Percentiles rank a stretch among this genome's conserved stretches.
These are phyloP conservation scores for Calonectris borealis DNA, from an alignment of 2,113 vertebrate genomes.

Conservation along the genomic window DNA sequence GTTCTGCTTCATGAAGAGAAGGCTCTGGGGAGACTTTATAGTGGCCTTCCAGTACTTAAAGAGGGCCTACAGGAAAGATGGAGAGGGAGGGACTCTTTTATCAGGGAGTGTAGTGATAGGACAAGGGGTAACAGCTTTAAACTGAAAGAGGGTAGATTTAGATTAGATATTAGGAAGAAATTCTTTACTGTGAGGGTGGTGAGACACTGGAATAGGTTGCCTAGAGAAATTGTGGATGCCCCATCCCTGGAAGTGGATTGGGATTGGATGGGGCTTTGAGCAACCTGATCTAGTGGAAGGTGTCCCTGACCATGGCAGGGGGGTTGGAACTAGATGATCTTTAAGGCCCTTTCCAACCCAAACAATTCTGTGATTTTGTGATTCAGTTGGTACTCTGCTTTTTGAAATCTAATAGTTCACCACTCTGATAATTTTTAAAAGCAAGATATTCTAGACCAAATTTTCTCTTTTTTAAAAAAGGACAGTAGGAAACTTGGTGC, in stretches of 20 bases:
- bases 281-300: neutral
- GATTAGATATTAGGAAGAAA: neutral
- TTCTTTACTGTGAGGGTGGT: neutral
- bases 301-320: neutral
- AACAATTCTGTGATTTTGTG: neutral
- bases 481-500: neutral
- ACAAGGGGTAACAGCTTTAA: neutral
- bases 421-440: neutral
- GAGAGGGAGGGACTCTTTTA: neutral
- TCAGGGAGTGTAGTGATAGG: neutral
- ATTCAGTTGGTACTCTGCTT: neutral
- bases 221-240: neutral
- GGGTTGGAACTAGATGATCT: neutral
- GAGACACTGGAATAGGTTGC: neutral
- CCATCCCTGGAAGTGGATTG: neutral
- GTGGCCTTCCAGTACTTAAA: neutral
- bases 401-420: neutral
- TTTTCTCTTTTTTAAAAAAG: neutral
- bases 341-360: neutral
- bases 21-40: neutral
- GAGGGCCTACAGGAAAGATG: neutral
- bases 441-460: neutral
- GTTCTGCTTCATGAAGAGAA: neutral
- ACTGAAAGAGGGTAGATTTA: neutral
- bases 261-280: neutral